Conservation (phyloP, 2,888 invertebrate species). For the Chymomyza procnemis region DNA sequence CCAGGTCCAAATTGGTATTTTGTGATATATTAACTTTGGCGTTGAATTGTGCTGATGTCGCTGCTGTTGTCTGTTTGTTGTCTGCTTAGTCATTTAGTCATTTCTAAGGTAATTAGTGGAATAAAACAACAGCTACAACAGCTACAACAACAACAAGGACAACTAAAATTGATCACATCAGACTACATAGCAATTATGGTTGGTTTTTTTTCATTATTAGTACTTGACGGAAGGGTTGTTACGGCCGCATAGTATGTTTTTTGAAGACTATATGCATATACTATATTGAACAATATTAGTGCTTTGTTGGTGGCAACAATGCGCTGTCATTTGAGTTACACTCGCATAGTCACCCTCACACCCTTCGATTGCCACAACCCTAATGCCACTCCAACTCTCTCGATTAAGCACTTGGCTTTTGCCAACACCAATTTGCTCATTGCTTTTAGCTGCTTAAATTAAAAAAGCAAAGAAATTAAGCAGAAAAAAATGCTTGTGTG, state of each 20-base stretch:
- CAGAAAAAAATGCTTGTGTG: constrained; percentile 15
- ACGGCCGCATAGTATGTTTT: too few species aligned
- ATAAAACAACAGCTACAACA: not conserved
- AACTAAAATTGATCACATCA: constrained; percentile 19
- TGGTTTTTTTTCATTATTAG: constrained; percentile 32
- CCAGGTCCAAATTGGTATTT: constrained; percentile 66
- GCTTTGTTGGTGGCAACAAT: not conserved
- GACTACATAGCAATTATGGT: constrained; percentile 61
- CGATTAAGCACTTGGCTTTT: constrained; percentile 66
- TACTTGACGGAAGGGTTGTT: constrained; percentile 53
- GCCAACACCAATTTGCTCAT: constrained; percentile 73
- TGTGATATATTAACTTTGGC: constrained; percentile 69
- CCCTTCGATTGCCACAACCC: not conserved
- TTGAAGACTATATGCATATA: too few species aligned
- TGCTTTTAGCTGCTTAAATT: constrained; percentile 62
- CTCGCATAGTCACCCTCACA: not conserved
- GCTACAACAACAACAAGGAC: constrained; percentile 6
- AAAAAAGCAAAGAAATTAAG: constrained; percentile 47
- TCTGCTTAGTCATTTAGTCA: constrained; percentile 62
- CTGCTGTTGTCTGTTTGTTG: constrained; percentile 19
- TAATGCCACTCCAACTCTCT: not conserved
- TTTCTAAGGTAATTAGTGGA: not conserved
- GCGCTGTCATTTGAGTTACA: not conserved
- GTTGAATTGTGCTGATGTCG: constrained; percentile 25
- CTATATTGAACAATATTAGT: not conserved